Evolutionary conservation across 2,888 invertebrate species (phyloP).

Genomic region (Leptodirus hochenwartii): DNA sequence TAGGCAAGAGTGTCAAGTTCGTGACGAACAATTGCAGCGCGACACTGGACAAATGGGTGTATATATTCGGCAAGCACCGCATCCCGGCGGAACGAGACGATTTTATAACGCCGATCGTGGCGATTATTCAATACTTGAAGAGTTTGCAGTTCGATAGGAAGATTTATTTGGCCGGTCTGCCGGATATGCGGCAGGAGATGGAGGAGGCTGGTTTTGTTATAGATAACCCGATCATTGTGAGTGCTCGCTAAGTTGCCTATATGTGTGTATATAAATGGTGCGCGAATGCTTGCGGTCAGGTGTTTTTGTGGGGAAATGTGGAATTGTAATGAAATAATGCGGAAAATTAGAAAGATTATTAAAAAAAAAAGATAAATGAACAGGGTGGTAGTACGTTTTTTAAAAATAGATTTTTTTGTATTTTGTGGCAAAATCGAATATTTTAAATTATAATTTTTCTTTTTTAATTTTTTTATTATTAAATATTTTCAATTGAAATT

Average conservation of each 20-base stretch:
- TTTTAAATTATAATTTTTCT: no score
- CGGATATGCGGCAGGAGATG: conserved; percentile 24
- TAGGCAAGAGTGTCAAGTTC: conserved; percentile 28
- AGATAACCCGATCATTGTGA: conserved; percentile 26
- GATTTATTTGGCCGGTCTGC: conserved; percentile 29
- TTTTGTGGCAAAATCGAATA: no score
- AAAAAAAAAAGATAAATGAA: no score
- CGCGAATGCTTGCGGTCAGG: no score
- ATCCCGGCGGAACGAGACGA: conserved; percentile 21
- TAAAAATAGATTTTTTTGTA: no score
- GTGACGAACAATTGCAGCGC: conserved; percentile 17
- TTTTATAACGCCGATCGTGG: conserved; percentile 31
- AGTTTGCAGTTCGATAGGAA: conserved; percentile 31
- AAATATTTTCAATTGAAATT: no score
- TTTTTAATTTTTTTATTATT: no score
- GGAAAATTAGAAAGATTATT: no score
- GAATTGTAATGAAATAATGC: conserved; percentile 2
- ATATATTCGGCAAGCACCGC: conserved; percentile 12
- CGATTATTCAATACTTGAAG: conserved; percentile 34
- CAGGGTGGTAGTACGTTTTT: no score
- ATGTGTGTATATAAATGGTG: no score
- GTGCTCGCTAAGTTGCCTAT: conserved; percentile 15
- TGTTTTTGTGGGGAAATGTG: no score
- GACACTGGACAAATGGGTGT: conserved; percentile 21
- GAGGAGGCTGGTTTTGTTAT: conserved; percentile 28